Conservation (phyloP, 2,888 invertebrate genomes). For the Dryomyza anilis region DNA sequence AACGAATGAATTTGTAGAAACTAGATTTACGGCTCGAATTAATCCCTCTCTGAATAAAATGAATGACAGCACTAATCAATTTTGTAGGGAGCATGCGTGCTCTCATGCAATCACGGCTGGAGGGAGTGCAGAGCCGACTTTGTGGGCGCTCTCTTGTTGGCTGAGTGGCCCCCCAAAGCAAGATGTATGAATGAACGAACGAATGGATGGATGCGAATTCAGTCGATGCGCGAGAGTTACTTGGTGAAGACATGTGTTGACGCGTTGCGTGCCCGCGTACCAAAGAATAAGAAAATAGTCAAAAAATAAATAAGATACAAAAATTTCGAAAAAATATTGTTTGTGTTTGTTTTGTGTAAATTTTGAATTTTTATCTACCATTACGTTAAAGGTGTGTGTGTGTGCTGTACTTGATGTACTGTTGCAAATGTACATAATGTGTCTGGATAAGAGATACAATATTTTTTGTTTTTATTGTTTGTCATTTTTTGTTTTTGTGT, state of each 20-base stretch:
- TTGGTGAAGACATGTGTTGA: conserved; percentile 22
- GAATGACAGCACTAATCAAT: no score
- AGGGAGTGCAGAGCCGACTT: neutral
- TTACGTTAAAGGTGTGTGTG: conserved; percentile 14
- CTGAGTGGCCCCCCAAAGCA: neutral
- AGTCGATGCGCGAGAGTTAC: conserved; percentile 30
- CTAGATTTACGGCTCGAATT: no score
- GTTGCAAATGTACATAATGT: no score
- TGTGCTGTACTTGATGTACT: no score
- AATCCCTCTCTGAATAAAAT: no score
- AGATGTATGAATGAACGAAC: neutral
- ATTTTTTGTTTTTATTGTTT: neutral
- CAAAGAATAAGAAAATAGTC: conserved; percentile 4
- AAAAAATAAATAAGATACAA: conserved; percentile 8
- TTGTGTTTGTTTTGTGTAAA: neutral
- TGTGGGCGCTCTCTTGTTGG: neutral
- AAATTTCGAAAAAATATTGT: neutral
- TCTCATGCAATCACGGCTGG: neutral
- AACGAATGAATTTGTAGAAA: no score
- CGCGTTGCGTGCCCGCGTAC: neutral
- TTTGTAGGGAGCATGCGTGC: conserved; percentile 8
- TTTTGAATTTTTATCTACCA: neutral
- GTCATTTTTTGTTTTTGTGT: neutral
- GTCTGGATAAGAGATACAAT: conserved; percentile 15
- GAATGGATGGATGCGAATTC: conserved; percentile 8